Evolutionary conservation across 2,113 vertebrate species (phyloP), one percentile per base, ranked within the genome.

Genomic region (Drymodes brunneopygia): DNA sequence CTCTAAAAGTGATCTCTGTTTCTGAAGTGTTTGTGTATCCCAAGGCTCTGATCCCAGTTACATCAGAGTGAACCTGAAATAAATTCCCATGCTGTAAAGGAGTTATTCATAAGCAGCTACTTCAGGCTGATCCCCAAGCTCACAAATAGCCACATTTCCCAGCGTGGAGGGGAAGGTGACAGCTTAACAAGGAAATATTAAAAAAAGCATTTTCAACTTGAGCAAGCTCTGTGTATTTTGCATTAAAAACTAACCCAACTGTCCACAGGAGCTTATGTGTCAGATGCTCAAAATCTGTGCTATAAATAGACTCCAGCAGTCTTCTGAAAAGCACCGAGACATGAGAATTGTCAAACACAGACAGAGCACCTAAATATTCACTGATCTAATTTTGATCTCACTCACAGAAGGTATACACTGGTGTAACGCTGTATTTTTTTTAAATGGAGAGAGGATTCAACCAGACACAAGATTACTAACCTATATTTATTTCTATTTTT

Each of bases 401-500:
- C 73, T 90, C 84, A 75, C 64, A 48, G 31, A 66, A 86, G 25
- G 11, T 36, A 65, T 44, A 36, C 25, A 29, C 36, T 29, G 8
- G 33, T 64, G 75, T 77, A 86, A 88, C 1, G 4, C 29, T 1
- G 1, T 9, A 2, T 13, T 53, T 28, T 42, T 45, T 62, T 75
- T 23, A 7, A 53, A 87, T 2, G 2, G 66, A 91, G 45, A 33
- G 45, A 80, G 11, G 51, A 94, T 88, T 92, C 65, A 88, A 33
- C 62, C n/a, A 80, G 67, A 65, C 12, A 8, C 44, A 71, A 36
- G 48, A 81, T 70, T 74, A 83, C 79, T 94, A 95, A 51, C 93
- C 92, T 88, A 45, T 73, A 95, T 92, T 90, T 93, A 66, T 38
- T 92, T 86, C 96, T 95, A 96, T 95, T 95, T 96, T 95, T 96